Conservation (phyloP, 1,140 invertebrate species). For the Pseudomyrmex concolor region DNA sequence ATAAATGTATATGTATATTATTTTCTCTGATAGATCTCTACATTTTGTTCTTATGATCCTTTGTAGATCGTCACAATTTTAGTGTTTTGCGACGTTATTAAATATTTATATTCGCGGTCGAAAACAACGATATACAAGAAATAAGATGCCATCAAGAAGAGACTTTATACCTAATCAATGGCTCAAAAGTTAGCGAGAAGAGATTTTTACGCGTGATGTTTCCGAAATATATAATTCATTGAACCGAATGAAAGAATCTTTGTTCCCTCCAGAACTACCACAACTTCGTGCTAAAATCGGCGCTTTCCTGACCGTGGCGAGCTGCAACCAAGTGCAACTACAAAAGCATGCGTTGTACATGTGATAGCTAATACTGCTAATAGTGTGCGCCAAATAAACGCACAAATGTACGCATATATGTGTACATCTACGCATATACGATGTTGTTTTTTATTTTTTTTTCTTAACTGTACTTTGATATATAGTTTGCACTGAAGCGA, state of each 20-base stretch:
- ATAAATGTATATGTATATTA: too few species aligned
- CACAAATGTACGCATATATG: neutral
- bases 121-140: too few species aligned
- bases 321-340: neutral
- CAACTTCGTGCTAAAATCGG: neutral
- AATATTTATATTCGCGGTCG: too few species aligned
- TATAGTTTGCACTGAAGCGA: neutral
- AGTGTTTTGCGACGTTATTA: too few species aligned
- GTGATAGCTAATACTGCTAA: constrained; percentile 12
- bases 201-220: too few species aligned
- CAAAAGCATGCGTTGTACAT: neutral
- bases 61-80: too few species aligned
- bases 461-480: neutral
- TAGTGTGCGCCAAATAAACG: neutral
- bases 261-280: neutral
- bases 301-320: neutral
- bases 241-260: neutral
- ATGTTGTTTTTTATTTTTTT: neutral
- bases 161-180: too few species aligned
- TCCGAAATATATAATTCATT: neutral
- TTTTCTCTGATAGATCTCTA: neutral
- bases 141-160: too few species aligned
- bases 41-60: neutral
- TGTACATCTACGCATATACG: constrained; percentile 1
- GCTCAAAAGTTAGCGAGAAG: neutral